phyloP scores from a whole-genome alignment of 2,797 vertebrate species.

The Peromyscus melanophrys region DNA sequence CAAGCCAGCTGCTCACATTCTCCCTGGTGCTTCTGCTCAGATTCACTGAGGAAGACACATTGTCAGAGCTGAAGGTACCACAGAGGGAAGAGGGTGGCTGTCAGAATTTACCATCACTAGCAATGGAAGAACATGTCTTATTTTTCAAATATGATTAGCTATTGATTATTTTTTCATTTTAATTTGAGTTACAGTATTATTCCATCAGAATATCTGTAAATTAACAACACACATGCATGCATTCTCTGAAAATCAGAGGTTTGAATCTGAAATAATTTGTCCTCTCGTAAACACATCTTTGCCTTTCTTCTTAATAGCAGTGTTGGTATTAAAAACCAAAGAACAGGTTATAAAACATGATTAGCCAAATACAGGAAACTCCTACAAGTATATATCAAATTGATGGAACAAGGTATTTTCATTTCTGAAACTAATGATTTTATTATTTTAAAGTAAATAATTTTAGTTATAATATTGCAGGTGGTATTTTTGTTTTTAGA shows the following conservation, averaged over 20 bases:
- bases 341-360: background rate
- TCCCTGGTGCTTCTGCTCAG: constrained; percentile 86
- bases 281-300: background rate
- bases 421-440: background rate
- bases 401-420: background rate
- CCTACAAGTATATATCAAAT: background rate
- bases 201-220: background rate
- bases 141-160: background rate
- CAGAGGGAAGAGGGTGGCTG: accelerated
- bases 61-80: constrained; percentile 83
- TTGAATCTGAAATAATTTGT: background rate
- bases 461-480: background rate
- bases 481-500: background rate
- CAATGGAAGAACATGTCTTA: background rate
- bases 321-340: background rate
- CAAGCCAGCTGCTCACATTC: constrained; percentile 88
- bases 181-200: background rate
- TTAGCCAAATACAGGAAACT: background rate
- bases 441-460: background rate
- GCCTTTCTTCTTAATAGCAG: background rate
- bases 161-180: background rate
- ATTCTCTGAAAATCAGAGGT: background rate
- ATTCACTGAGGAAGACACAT: constrained; percentile 63
- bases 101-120: accelerated
- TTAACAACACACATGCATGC: accelerated